Conservation (phyloP, 2,113 vertebrate species). For the Urocynchramus pylzowi region DNA sequence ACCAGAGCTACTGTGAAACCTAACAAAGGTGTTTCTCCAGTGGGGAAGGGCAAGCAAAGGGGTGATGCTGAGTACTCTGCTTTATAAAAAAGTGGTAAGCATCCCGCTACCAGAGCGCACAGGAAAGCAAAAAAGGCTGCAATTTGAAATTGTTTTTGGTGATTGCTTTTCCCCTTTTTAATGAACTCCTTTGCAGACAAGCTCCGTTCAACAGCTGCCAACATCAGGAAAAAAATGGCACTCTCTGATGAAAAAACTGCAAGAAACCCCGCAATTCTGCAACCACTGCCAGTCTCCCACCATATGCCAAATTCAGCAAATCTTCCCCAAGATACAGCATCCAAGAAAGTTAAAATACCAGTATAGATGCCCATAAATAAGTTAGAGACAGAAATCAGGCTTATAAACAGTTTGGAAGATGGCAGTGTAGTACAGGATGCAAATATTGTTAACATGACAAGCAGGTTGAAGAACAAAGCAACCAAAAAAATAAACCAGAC, state of each 20-base stretch:
- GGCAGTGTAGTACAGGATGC: constrained; percentile 72
- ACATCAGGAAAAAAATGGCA: constrained; percentile 84
- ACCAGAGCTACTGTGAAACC: constrained; percentile 91
- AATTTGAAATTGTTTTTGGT: constrained; percentile 73
- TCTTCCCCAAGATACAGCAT: constrained; percentile 90
- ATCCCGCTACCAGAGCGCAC: constrained; percentile 80
- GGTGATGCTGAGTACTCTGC: constrained; percentile 83
- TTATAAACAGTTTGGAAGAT: constrained; percentile 85
- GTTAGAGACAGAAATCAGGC: constrained; percentile 89
- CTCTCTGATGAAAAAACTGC: constrained; percentile 93
- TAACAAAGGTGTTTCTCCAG: constrained; percentile 81
- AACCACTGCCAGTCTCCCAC: constrained; percentile 94
- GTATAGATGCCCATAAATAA: constrained; percentile 91
- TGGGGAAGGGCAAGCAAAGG: constrained; percentile 92
- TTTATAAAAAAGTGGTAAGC: constrained; percentile 82
- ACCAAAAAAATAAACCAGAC: constrained; percentile 99
- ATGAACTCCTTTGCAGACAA: constrained; percentile 81
- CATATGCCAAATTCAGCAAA: constrained; percentile 92
- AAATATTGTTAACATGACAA: constrained; percentile 88
- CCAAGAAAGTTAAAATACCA: constrained; percentile 85
- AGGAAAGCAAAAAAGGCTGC: constrained; percentile 80
- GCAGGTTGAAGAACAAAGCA: constrained; percentile 87
- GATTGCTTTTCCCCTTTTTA: constrained; percentile 78
- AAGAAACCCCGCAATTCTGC: constrained; percentile 86
- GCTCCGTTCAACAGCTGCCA: constrained; percentile 91